Percentiles rank a stretch among this genome's conserved stretches.
phyloP scores from a whole-genome alignment of 2,113 vertebrate species.

The Gracilinanus agilis region DNA sequence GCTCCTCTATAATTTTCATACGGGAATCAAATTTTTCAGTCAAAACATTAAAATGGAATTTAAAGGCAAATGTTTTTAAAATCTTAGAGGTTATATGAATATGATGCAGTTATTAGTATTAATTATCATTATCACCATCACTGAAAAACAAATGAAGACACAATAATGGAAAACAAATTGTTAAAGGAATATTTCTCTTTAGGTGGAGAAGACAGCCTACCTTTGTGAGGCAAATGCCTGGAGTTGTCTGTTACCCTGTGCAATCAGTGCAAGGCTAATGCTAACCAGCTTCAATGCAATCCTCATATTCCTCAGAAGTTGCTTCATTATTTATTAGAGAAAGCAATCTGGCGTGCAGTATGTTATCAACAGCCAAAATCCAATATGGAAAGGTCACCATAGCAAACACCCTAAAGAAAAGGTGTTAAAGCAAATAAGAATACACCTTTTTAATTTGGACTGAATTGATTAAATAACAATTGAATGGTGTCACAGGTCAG shows the following conservation, averaged over 20 bases:
- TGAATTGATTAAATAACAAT: conserved; percentile 88
- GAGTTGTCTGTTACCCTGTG: not conserved
- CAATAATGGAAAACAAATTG: not conserved
- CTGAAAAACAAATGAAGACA: not conserved
- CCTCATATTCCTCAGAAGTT: conserved; percentile 70
- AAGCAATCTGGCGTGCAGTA: conserved; percentile 80
- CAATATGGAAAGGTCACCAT: conserved; percentile 86
- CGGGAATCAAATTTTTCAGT: not conserved
- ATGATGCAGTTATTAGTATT: not conserved
- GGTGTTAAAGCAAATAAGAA: conserved; percentile 85
- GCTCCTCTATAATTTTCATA: not conserved
- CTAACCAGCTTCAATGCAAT: conserved; percentile 53
- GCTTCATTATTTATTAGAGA: conserved; percentile 85
- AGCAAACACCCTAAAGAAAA: conserved; percentile 79
- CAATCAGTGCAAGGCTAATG: conserved; percentile 64
- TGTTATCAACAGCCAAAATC: conserved; percentile 81
- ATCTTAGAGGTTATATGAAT: not conserved
- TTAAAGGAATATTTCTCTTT: not conserved
- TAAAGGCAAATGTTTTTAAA: not conserved
- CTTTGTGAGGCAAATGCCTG: not conserved
- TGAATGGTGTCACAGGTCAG: conserved; percentile 86
- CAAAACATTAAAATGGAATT: not conserved
- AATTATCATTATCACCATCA: not conserved
- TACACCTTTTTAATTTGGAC: conserved; percentile 87
- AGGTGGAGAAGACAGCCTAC: not conserved